phyloP scores from a whole-genome alignment of 1,140 invertebrate genomes.

The Holcopasites calliopsidis region DNA sequence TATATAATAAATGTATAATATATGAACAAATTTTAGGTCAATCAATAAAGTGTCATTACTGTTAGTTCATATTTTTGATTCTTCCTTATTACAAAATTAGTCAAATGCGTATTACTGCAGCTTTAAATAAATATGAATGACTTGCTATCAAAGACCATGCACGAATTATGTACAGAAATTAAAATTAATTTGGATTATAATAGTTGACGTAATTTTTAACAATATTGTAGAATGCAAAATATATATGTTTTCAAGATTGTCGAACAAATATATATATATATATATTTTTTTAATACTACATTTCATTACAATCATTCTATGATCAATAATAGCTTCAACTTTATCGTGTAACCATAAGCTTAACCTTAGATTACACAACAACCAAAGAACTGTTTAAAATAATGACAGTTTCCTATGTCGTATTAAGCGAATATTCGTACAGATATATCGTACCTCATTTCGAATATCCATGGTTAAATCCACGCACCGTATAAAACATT shows the following conservation, averaged over 20 bases:
- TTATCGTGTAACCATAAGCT: constrained; percentile 17
- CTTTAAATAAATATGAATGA: neutral
- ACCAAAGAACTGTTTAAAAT: neutral
- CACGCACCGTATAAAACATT: constrained; percentile 62
- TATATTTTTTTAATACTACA: no score
- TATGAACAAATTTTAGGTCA: constrained; percentile 28
- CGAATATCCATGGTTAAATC: constrained; percentile 62
- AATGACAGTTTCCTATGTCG: neutral
- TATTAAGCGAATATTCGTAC: neutral
- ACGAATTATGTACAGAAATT: neutral
- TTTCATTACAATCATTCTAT: neutral
- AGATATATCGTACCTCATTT: constrained; percentile 59
- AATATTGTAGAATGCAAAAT: neutral
- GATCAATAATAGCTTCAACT: constrained; percentile 24
- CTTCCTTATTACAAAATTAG: neutral
- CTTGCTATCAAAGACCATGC: neutral
- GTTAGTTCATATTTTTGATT: neutral
- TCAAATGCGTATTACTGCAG: neutral
- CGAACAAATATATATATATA: no score
- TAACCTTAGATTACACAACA: constrained; percentile 39
- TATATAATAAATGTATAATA: neutral
- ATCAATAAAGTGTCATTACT: constrained; percentile 29
- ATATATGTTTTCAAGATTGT: neutral
- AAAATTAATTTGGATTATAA: neutral
- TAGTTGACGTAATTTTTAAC: neutral